A percentile compares a stretch with the other conserved stretches of the same genome.
These are phyloP conservation scores for Pseudochaenichthys georgianus DNA, from an alignment of 2,797 vertebrate species.

Conservation along the genomic window DNA sequence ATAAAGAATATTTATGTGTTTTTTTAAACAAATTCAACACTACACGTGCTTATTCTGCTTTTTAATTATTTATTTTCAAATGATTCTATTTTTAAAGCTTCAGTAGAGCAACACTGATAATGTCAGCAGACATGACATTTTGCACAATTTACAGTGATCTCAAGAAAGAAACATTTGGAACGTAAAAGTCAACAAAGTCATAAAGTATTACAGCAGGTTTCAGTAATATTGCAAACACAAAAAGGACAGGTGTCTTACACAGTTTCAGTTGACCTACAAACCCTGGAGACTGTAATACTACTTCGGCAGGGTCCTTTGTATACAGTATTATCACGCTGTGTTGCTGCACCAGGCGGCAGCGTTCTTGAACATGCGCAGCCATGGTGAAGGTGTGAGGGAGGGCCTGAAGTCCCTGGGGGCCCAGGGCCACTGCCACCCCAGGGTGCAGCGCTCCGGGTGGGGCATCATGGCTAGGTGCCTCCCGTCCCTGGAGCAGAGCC, in stretches of 20 bases:
- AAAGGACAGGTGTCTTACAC: background rate
- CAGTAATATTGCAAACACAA: background rate
- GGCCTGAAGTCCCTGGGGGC: constrained; percentile 81
- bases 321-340: constrained; percentile 30
- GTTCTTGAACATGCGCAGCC: constrained; percentile 91
- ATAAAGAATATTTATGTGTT: constrained; percentile 69
- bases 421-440: constrained; percentile 95
- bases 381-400: constrained; percentile 84
- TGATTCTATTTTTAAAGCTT: constrained; percentile 12
- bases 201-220: constrained; percentile 18
- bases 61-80: constrained; percentile 39
- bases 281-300: background rate
- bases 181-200: background rate
- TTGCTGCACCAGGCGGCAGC: constrained; percentile 87
- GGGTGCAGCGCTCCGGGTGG: constrained; percentile 92
- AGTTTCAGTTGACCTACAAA: too few species aligned
- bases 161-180: constrained; percentile 1
- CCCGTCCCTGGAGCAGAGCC: constrained; percentile 89
- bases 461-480: constrained; percentile 95
- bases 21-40: constrained; percentile 8
- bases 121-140: constrained; percentile 1
- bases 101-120: constrained; percentile 16
- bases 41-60: background rate
- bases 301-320: constrained; percentile 8
- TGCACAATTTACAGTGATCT: background rate